A percentile compares a stretch with the other conserved stretches of the same genome.
phyloP scores from a whole-genome alignment of 2,113 vertebrate species.

The Oncorhynchus masou region DNA sequence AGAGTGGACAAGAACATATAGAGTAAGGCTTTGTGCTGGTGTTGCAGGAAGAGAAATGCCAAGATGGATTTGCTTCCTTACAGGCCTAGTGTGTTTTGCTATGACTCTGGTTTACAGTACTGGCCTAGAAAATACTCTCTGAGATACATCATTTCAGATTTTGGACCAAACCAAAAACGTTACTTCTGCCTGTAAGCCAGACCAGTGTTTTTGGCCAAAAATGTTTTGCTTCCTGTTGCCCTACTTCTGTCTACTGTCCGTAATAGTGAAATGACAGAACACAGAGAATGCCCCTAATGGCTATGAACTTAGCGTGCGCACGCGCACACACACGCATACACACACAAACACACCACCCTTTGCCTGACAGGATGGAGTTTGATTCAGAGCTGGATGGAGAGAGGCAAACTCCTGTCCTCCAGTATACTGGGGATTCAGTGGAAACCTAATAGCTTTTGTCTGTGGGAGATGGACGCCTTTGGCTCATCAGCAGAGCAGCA shows the following conservation, averaged over 20 bases:
- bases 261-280: not conserved
- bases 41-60: slow-evolving; percentile 37
- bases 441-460: slow-evolving; percentile 53
- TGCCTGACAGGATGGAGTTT: slow-evolving; percentile 13
- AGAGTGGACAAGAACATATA: slow-evolving; percentile 35
- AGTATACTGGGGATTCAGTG: slow-evolving; percentile 26
- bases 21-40: slow-evolving; percentile 39
- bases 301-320: not conserved
- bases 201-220: slow-evolving; percentile 25
- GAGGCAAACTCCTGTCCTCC: slow-evolving; percentile 33
- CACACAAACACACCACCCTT: not conserved
- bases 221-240: slow-evolving; percentile 34
- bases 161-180: slow-evolving; percentile 38
- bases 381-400: slow-evolving; percentile 21
- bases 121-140: slow-evolving; percentile 41
- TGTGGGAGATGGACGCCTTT: slow-evolving; percentile 52
- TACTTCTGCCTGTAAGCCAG: slow-evolving; percentile 16
- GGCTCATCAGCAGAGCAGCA: slow-evolving; percentile 53
- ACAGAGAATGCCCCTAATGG: not conserved
- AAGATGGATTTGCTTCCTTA: slow-evolving; percentile 53
- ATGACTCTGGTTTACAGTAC: slow-evolving; percentile 39
- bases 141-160: slow-evolving; percentile 40
- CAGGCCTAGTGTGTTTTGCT: not conserved
- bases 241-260: slow-evolving; percentile 38
- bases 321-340: not conserved